phyloP scores from a whole-genome alignment of 2,113 vertebrate species.

The Menura novaehollandiae region DNA sequence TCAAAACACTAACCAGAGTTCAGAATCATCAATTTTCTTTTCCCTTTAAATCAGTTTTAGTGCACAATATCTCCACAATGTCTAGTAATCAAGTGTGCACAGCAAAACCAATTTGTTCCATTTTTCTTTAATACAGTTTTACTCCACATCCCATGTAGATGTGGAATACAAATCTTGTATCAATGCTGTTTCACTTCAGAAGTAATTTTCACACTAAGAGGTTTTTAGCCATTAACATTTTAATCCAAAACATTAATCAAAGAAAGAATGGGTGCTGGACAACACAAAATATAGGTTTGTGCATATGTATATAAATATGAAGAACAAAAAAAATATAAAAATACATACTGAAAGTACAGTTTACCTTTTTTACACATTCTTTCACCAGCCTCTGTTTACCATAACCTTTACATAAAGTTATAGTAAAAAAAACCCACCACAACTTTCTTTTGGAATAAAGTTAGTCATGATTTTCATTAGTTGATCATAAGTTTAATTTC shows the following conservation, averaged over 20 bases:
- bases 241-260: background rate
- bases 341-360: background rate
- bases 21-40: background rate
- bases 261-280: background rate
- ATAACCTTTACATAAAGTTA: background rate
- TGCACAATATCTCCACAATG: background rate
- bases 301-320: fast-evolving
- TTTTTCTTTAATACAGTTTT: background rate
- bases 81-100: background rate
- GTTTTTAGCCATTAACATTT: background rate
- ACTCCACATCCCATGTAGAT: background rate
- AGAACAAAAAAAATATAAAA: background rate
- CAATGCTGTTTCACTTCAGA: background rate
- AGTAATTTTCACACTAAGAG: background rate
- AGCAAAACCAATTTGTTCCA: background rate
- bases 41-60: background rate
- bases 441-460: background rate
- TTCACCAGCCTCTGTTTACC: background rate
- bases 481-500: background rate
- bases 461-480: background rate
- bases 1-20: background rate
- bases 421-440: background rate
- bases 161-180: background rate
- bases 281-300: background rate
- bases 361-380: background rate